These are phyloP conservation scores for Meloe dianella DNA, from an alignment of 2,888 invertebrate genomes.

Conservation along the genomic window DNA sequence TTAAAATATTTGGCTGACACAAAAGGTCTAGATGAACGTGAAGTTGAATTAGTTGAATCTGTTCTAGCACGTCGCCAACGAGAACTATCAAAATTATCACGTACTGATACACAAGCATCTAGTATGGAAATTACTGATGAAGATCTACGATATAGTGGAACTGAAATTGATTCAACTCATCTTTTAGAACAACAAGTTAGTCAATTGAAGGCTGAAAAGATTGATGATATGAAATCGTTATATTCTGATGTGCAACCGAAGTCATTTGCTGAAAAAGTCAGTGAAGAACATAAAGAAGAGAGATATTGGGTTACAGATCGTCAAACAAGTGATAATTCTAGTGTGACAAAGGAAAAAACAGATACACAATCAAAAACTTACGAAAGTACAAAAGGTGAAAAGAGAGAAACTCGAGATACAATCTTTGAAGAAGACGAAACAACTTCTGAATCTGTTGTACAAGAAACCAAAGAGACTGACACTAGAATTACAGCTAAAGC, in stretches of 20 bases:
- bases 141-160: constrained; percentile 74
- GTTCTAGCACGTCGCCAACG: constrained; percentile 60
- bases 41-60: constrained; percentile 61
- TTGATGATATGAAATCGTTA: constrained; percentile 57
- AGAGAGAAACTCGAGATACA: constrained; percentile 46
- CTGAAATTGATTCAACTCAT: constrained; percentile 68
- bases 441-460: constrained; percentile 40
- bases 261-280: constrained; percentile 45
- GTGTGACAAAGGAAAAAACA: constrained; percentile 46
- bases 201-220: constrained; percentile 60
- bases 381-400: constrained; percentile 48
- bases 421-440: constrained; percentile 52
- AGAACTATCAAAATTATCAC: constrained; percentile 56
- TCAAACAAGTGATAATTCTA: constrained; percentile 43
- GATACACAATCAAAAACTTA: constrained; percentile 44
- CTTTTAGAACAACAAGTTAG: constrained; percentile 57
- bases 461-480: constrained; percentile 41
- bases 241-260: constrained; percentile 46
- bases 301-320: constrained; percentile 43
- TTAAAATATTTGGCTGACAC: constrained; percentile 58
- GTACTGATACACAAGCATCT: constrained; percentile 62
- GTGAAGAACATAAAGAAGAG: constrained; percentile 47
- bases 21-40: constrained; percentile 60
- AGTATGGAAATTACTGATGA: constrained; percentile 68
- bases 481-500: constrained; percentile 34